Evolutionary conservation across 2,797 vertebrate species (phyloP), one percentile per base, ranked within the genome.

Genomic region (Tokudaia muenninki): DNA sequence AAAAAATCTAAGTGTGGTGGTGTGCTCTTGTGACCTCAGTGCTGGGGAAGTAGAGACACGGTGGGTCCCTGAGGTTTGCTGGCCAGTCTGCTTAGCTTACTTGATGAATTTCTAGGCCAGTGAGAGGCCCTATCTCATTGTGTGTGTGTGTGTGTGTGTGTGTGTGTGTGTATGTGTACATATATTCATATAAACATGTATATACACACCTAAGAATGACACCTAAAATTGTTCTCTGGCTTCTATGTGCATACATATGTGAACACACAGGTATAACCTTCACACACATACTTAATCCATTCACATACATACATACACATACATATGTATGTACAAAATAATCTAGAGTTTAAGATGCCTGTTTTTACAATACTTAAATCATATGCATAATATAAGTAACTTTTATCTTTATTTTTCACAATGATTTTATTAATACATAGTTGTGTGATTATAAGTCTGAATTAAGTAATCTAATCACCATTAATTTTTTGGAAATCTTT

Each of bases 391-490:
- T 44, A 90, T 50, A 90, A n/a, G 57, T 59, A 61, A 61, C 14
- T 92, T 94, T 89, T 87, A 87, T 92, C 52, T 94, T 89, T 63
- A 87, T 0, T 86, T 96, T 89, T 87, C 50, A 74, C 10, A 22
- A n/a, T 92, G 26, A 22, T 93, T 88, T 94, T 89, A 70, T 90
- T 90, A 90, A 83, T 86, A 26, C 50, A n/a, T 13, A 91, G 37
- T 91, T 59, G n/a, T 59, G 34, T 79, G 57, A 89, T 67, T 61
- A 31, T 63, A 79, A 77, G 29, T 95, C 34, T 92, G n/a, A 90
- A 6, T 21, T 94, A 82, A 95, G 52, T 86, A 50, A 75, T n/a
- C 8, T 84, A 84, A 47, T 65, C 41, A 34, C 37, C 22, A 61
- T 37, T 82, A 57, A 34, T 67, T 82, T 82, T 37, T 81, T 57